A percentile compares a stretch with the other conserved stretches of the same genome.
Conservation (phyloP, 2,113 vertebrate genomes). For the Podarcis cretensis region DNA sequence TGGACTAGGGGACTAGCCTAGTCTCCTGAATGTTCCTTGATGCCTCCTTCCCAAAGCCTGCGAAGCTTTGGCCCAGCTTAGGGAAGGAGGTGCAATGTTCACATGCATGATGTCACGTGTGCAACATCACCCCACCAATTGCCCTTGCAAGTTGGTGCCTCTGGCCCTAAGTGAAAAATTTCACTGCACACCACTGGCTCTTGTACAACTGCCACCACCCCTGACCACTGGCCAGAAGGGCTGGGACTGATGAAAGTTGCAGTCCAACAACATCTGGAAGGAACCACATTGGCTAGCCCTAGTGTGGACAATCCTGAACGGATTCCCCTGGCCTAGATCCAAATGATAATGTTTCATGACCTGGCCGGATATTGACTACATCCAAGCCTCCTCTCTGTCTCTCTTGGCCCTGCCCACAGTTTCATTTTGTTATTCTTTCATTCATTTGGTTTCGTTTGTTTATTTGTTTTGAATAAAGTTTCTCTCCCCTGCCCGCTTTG, state of each 20-base stretch:
- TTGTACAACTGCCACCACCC: no score
- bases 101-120: no score
- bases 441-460: not conserved
- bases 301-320: not conserved
- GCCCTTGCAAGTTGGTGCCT: no score
- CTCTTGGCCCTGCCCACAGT: not conserved
- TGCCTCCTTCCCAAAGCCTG: no score
- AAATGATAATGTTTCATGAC: not conserved
- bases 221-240: not conserved
- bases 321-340: not conserved
- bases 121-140: no score
- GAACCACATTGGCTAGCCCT: not conserved
- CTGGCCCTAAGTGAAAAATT: no score
- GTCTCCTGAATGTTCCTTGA: no score
- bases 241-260: not conserved
- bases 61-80: no score
- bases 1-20: no score
- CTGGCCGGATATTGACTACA: not conserved
- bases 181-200: no score
- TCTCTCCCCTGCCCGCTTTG: not conserved
- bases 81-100: no score
- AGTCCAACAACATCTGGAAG: not conserved
- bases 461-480: not conserved
- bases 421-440: not conserved
- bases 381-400: not conserved